Percentiles rank a stretch among this genome's conserved stretches.
Conservation (phyloP, 2,888 invertebrate genomes). For the Acleris cristana region DNA sequence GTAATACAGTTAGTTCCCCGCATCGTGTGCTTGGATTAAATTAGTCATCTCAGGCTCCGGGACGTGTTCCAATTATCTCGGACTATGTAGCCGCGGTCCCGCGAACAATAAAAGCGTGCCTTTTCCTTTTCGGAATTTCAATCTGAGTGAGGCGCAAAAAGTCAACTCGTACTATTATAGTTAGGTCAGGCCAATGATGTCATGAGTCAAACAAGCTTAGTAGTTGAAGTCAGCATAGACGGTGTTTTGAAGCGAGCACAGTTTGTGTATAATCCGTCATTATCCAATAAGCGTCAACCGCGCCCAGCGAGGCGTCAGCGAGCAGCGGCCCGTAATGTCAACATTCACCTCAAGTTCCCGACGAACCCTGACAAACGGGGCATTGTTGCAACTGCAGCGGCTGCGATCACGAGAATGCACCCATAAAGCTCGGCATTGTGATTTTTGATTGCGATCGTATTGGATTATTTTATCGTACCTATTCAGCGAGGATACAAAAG, state of each 20-base stretch:
- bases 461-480: constrained; percentile 56
- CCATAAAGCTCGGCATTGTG: constrained; percentile 72
- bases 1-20: constrained; percentile 26
- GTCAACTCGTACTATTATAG: constrained; percentile 2
- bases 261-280: constrained; percentile 30
- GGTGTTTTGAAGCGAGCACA: constrained; percentile 11
- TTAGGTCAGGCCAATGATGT: constrained; percentile 19
- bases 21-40: constrained; percentile 28
- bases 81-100: constrained; percentile 31
- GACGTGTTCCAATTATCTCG: constrained; percentile 49
- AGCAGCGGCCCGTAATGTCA: constrained; percentile 43
- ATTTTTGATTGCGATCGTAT: constrained; percentile 55
- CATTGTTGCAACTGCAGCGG: constrained; percentile 60
- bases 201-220: constrained; percentile 27
- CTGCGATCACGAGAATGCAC: constrained; percentile 58
- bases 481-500: constrained; percentile 61
- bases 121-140: constrained; percentile 24
- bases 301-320: constrained; percentile 34
- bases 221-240: constrained; percentile 14
- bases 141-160: constrained; percentile 24
- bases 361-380: constrained; percentile 77
- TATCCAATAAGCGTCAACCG: constrained; percentile 35
- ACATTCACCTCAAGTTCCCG: constrained; percentile 58
- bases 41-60: constrained; percentile 39
- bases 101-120: constrained; percentile 23